Evolutionary conservation across 2,888 invertebrate species (phyloP).

Genomic region (Bunonema sp.): DNA sequence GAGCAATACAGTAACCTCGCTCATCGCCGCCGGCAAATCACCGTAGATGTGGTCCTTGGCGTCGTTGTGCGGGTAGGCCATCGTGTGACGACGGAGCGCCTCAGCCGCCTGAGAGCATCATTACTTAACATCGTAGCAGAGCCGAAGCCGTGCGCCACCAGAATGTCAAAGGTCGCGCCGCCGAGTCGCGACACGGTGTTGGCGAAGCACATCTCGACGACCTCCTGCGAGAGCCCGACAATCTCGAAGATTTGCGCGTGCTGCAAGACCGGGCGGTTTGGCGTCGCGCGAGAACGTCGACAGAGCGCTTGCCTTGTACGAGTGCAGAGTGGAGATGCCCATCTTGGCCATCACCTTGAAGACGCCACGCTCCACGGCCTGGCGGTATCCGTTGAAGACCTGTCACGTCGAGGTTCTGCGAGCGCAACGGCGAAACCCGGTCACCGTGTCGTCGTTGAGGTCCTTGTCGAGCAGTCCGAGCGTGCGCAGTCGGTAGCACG

Average conservation of each 20-base stretch:
- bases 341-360: conserved; percentile 95
- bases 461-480: conserved; percentile 69
- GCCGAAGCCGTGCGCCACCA: too few relatives aligned
- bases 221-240: conserved; percentile 77
- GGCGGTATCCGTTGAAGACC: conserved; percentile 61
- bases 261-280: conserved; percentile 20
- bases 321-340: conserved; percentile 95
- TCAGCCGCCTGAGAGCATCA: conserved; percentile 31
- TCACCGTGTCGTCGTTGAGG: conserved; percentile 46
- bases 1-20: too few relatives aligned
- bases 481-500: conserved; percentile 68
- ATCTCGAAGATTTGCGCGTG: conserved; percentile 98
- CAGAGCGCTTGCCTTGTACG: conserved; percentile 60
- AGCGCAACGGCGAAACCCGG: background rate
- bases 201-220: conserved; percentile 81
- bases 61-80: conserved; percentile 30
- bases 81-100: conserved; percentile 33
- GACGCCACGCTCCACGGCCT: conserved; percentile 76
- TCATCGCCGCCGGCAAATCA: too few relatives aligned
- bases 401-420: conserved; percentile 3
- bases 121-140: background rate
- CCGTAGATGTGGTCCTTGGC: conserved; percentile 19
- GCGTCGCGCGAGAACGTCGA: background rate
- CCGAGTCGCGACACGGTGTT: conserved; percentile 63
- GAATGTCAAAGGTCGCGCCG: conserved; percentile 73